These are phyloP conservation scores for Ennomos fuscantarius DNA, from an alignment of 2,888 invertebrate species.

Conservation along the genomic window DNA sequence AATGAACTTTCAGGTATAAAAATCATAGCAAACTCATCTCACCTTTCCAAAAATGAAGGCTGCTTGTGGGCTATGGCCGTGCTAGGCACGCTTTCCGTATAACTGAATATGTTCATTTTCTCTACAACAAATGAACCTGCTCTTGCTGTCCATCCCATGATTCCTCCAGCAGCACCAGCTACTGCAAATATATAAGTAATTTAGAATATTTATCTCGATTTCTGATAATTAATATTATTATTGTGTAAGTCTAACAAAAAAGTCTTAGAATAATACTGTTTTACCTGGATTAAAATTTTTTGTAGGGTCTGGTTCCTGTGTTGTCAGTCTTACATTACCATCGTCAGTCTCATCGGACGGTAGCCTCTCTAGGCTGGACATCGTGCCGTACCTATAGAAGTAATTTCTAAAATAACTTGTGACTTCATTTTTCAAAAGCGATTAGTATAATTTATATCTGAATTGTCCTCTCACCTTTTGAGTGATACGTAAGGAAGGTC, in stretches of 20 bases:
- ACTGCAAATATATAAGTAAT: constrained; percentile 42
- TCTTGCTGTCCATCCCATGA: constrained; percentile 91
- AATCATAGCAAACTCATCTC: constrained; percentile 18
- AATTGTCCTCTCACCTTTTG: constrained; percentile 72
- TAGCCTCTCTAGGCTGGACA: constrained; percentile 89
- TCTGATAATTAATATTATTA: background rate
- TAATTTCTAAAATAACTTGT: constrained; percentile 37
- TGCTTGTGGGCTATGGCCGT: constrained; percentile 77
- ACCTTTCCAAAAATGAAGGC: constrained; percentile 82
- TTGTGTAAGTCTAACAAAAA: too few species aligned
- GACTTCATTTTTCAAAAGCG: constrained; percentile 16
- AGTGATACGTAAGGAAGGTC: constrained; percentile 90
- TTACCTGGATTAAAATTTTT: constrained; percentile 67
- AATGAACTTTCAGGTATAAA: too few species aligned
- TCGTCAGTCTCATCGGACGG: constrained; percentile 87
- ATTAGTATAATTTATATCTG: background rate
- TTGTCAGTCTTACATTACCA: constrained; percentile 79
- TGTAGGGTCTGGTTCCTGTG: constrained; percentile 66
- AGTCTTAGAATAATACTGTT: constrained; percentile 6
- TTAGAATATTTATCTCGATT: background rate
- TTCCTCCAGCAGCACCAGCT: constrained; percentile 76
- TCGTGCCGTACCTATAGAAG: constrained; percentile 86
- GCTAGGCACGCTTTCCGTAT: constrained; percentile 77
- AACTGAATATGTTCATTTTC: constrained; percentile 88
- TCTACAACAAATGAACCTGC: constrained; percentile 93